Evolutionary conservation across 2,888 invertebrate genomes (phyloP).

Genomic region (Aphelenchoides bicaudatus): DNA sequence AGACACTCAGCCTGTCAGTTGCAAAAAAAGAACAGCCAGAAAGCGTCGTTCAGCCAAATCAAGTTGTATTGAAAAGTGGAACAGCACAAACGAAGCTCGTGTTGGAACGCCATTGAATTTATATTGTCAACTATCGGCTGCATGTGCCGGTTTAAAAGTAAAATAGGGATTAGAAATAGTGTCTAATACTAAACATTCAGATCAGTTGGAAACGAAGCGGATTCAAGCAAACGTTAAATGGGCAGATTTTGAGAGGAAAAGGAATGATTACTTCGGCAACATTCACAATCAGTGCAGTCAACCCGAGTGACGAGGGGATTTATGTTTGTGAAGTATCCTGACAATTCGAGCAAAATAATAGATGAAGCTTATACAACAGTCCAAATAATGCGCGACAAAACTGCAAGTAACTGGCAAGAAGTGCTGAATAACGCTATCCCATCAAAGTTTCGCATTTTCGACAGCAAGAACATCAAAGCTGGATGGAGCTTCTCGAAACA

Average conservation of each 20-base stretch:
- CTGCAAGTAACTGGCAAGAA: background rate
- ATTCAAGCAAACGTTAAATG: background rate
- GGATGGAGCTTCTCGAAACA: slow-evolving; percentile 4
- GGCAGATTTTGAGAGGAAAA: background rate
- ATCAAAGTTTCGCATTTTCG: slow-evolving; percentile 11
- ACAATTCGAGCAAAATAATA: background rate
- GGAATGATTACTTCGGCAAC: background rate
- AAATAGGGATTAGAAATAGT: too few relatives aligned
- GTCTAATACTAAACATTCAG: too few relatives aligned
- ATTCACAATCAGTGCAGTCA: background rate
- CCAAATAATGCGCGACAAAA: slow-evolving; percentile 3
- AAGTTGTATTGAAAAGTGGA: slow-evolving; percentile 1
- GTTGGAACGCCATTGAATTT: background rate
- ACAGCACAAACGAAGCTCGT: background rate
- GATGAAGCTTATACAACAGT: background rate
- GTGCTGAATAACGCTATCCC: slow-evolving; percentile 11
- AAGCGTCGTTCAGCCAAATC: background rate
- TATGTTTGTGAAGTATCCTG: slow-evolving; percentile 5
- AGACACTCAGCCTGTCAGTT: background rate
- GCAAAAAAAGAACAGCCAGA: background rate
- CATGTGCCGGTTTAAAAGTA: too few relatives aligned
- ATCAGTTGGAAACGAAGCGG: too few relatives aligned
- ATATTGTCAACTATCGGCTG: background rate
- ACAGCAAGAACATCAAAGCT: slow-evolving; percentile 12
- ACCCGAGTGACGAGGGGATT: background rate